Conservation (phyloP, 2,888 invertebrate species). For the Eupeodes latifasciatus region DNA sequence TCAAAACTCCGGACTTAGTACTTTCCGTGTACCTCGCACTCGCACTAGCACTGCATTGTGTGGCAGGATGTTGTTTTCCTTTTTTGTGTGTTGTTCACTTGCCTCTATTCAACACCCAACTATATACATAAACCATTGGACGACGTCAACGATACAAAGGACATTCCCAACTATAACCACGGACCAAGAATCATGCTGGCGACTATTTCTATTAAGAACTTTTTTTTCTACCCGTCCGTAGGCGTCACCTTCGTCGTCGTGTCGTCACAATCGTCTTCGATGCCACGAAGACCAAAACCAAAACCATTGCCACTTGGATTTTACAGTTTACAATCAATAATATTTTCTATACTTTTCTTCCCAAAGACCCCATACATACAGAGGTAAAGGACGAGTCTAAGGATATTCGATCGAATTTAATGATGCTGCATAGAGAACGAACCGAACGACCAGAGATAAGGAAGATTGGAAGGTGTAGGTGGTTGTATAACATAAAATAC, state of each 20-base stretch:
- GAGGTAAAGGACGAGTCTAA: not conserved
- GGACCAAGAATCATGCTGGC: conserved; percentile 2
- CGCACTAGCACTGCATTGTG: not conserved
- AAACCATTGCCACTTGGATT: conserved; percentile 65
- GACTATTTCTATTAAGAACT: conserved; percentile 15
- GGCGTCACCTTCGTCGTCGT: not conserved
- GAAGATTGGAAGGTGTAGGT: not conserved
- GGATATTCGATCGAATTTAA: conserved; percentile 46
- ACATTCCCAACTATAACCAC: conserved; percentile 24
- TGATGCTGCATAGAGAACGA: conserved; percentile 26
- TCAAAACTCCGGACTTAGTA: conserved; percentile 8
- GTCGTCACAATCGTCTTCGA: conserved; percentile 5
- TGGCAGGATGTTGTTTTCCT: conserved; percentile 10
- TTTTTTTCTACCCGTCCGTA: not conserved
- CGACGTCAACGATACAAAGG: conserved; percentile 19
- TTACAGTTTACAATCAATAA: conserved; percentile 70
- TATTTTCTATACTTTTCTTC: conserved; percentile 44
- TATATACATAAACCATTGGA: not conserved
- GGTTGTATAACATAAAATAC: conserved; percentile 23
- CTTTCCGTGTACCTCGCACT: not conserved
- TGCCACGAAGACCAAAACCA: conserved; percentile 40
- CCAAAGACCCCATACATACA: not conserved
- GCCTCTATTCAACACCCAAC: not conserved
- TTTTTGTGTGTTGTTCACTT: not conserved
- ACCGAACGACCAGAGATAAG: not conserved